phyloP scores from a whole-genome alignment of 2,797 vertebrate species.

The Ceyx erithaca region DNA sequence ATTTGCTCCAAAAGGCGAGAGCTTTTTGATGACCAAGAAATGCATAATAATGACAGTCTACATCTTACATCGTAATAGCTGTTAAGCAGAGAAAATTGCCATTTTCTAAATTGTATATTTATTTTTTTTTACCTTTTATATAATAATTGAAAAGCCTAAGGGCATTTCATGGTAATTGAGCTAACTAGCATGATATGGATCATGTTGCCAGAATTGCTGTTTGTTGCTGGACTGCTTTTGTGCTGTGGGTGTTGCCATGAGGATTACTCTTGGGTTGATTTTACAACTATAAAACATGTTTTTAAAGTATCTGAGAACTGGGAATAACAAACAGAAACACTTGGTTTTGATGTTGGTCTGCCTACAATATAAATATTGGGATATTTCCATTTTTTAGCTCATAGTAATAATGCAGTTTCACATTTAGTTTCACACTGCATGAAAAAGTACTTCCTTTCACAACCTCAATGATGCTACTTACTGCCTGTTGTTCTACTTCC shows the following conservation, averaged over 20 bases:
- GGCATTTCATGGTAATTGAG: not conserved
- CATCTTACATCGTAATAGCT: not conserved
- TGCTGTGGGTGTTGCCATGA: not conserved
- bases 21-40: slow-evolving; percentile 21
- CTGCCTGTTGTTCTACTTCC: not conserved
- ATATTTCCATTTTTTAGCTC: not conserved
- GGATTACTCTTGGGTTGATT: not conserved
- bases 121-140: not conserved
- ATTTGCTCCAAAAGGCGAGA: slow-evolving; percentile 39
- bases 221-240: not conserved
- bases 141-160: not conserved
- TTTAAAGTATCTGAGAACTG: not conserved
- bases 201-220: not conserved
- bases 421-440: not conserved
- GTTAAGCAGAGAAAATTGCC: not conserved
- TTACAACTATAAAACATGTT: not conserved
- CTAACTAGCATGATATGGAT: not conserved
- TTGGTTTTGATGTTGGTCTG: not conserved
- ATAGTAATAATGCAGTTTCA: not conserved
- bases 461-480: not conserved
- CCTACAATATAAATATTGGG: not conserved
- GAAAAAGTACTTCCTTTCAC: not conserved
- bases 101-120: not conserved
- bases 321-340: not conserved
- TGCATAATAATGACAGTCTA: not conserved